Base-by-base conservation (phyloP, 2,113 vertebrate species). In the Lophura nycthemera region DNA sequence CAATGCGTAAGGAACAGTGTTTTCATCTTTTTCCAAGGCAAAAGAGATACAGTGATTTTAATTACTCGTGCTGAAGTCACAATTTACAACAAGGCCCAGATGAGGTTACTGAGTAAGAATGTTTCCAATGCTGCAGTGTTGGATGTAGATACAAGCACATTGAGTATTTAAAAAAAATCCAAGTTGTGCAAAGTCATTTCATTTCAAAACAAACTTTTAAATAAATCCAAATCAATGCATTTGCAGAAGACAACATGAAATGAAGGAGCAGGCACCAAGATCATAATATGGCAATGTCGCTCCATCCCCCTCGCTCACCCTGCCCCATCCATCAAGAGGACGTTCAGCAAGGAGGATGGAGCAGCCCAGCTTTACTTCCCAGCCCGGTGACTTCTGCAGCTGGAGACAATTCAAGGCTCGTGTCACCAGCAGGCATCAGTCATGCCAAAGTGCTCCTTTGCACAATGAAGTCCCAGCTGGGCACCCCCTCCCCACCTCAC, bases 111-210 rank as follows among this genome's bases (percentile, higher is more conserved):
- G 27, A 91, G 65, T 90, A 95, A 94, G 72, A 95, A 88, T 27
- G 48, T 83, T 96, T 92, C 92, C 87, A 96, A 97, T 94, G 97
- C 97, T 97, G 97, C 97, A 95, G 97, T 96, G 94, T 86, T 86
- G 71, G 91, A 96, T 57, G 96, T 94, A 96, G 97, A 96, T 94
- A 96, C 95, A 96, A 97, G 97, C 96, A 96, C 97, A 96, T 71
- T 22, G 93, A 97, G 89, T 84, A 52, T 96, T 94, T 82, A 78
- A 80, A 12, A 76, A 57, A 13, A 75, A 83, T 97, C 75, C 59
- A 50, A 78, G 90, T 77, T 97, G 97, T 98, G 98, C 97, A 98
- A 98, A 98, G 86, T 90, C 92, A 94, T 85, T 88, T 94, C 82
- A 90, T 86, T 74, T 65, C 60, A 86, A 82, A 92, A 94, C n/a